Base-by-base conservation (phyloP, 2,113 vertebrate genomes). In the Galeopterus variegatus region DNA sequence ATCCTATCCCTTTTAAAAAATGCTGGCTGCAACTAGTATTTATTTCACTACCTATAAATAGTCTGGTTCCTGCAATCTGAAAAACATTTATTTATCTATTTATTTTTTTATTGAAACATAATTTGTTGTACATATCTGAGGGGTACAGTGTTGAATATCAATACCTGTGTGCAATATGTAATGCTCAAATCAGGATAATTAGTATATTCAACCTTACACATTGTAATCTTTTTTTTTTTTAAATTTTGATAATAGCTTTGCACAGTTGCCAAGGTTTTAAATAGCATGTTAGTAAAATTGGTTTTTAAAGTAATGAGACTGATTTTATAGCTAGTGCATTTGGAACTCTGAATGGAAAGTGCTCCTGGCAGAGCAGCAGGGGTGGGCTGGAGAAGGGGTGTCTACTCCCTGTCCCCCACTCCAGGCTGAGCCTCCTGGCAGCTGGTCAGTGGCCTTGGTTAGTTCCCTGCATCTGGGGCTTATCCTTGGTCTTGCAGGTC, bases 211-310 rank as follows among this genome's bases (percentile, higher is more conserved):
- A 41, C 41, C 41, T 41, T 41, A 41, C 41, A 41, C 41, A 41
- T 41, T 41, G 41, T 41, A 41, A 41, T 41, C 41, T 41, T 41
- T 41, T 41, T 41, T 41, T 41, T n/a, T n/a, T n/a, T n/a, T n/a
- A 41, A 41, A 41, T 41, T 41, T 41, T 41, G 21, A n/a, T 90
- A 69, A 79, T 58, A 93, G 73, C n/a, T 70, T 95, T 93, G 75
- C 70, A 90, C 18, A 76, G 50, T 92, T 85, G 89, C n/a, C 58
- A 33, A 75, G 50, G 93, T 89, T 93, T 95, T 88, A 90, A 81
- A 79, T 83, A 69, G 62, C 8, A 0, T 80, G 50, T 87, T 85
- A 80, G 21, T 88, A 86, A 82, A 64, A 26, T 36, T 26, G 11
- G 1, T 76, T 64, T 91, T 87, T 80, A 56, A 79, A 83, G 41